These are phyloP conservation scores for Mylabris sibirica DNA, from an alignment of 2,888 invertebrate species.

Conservation along the genomic window DNA sequence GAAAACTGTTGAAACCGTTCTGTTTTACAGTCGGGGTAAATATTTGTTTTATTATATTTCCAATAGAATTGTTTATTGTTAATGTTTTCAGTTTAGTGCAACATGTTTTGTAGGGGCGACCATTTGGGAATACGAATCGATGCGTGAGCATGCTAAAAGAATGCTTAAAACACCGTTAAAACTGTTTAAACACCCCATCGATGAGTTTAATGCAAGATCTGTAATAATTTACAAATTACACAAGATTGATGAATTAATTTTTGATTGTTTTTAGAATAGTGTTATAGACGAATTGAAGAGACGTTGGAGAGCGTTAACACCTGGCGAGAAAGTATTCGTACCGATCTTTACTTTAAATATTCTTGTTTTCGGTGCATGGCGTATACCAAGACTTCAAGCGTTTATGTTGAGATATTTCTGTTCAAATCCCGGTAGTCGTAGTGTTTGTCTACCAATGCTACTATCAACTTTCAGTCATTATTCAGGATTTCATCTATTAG, in stretches of 20 bases:
- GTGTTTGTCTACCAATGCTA: constrained; percentile 86
- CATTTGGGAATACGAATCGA: constrained; percentile 88
- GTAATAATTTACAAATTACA: constrained; percentile 31
- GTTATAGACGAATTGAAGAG: constrained; percentile 59
- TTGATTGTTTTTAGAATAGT: constrained; percentile 51
- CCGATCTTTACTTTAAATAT: constrained; percentile 82
- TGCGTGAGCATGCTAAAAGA: constrained; percentile 65
- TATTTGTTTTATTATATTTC: constrained; percentile 20
- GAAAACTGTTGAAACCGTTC: constrained; percentile 68
- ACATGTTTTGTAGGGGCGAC: constrained; percentile 77
- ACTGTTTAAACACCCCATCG: constrained; percentile 62
- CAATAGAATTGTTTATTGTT: constrained; percentile 19
- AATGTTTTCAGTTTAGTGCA: constrained; percentile 58
- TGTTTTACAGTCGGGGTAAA: constrained; percentile 72
- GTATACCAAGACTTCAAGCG: constrained; percentile 73
- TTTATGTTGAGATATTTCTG: constrained; percentile 86
- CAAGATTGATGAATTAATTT: constrained; percentile 20
- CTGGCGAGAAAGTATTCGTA: constrained; percentile 80
- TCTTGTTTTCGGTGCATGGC: constrained; percentile 84
- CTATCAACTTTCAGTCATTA: constrained; percentile 96
- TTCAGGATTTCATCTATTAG: constrained; percentile 82
- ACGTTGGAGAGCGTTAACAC: constrained; percentile 77
- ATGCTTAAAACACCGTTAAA: constrained; percentile 64
- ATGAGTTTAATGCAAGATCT: constrained; percentile 38
- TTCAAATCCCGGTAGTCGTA: constrained; percentile 79